Conservation (phyloP, 1,140 invertebrate genomes). For the Zaprionus kolodkinae region DNA sequence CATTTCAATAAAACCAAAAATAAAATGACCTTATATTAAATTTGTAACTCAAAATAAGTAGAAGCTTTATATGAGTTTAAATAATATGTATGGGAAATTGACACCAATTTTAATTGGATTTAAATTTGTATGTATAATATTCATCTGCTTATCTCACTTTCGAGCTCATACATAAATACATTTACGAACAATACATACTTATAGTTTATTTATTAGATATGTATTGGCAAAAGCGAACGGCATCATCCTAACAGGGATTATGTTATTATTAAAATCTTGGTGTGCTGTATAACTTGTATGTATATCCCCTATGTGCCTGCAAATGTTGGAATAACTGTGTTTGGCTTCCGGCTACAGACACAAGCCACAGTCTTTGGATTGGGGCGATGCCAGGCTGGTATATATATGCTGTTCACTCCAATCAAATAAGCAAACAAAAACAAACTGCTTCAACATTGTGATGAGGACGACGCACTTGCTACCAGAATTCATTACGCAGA, state of each 20-base stretch:
- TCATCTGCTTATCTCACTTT: background rate
- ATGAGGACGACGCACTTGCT: constrained; percentile 34
- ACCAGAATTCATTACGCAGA: constrained; percentile 58
- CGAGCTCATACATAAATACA: background rate
- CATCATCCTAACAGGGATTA: background rate
- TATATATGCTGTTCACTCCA: constrained; percentile 46
- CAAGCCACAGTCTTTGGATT: constrained; percentile 18
- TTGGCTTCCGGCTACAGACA: constrained; percentile 47
- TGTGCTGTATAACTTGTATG: background rate
- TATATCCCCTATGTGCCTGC: constrained; percentile 15
- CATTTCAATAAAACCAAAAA: background rate
- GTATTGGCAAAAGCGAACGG: background rate
- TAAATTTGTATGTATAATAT: too few species aligned
- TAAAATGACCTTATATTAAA: too few species aligned
- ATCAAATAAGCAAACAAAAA: constrained; percentile 62
- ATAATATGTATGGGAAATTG: too few species aligned
- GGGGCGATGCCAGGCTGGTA: background rate
- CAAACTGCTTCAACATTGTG: constrained; percentile 16
- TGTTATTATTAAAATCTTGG: constrained; percentile 25
- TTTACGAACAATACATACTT: background rate
- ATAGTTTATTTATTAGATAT: background rate
- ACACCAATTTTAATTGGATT: too few species aligned
- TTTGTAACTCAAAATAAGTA: too few species aligned
- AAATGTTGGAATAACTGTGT: constrained; percentile 38
- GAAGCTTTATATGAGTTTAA: background rate